Base-by-base conservation (phyloP, 1,140 invertebrate genomes). In the Tyrophagus putrescentiae region DNA sequence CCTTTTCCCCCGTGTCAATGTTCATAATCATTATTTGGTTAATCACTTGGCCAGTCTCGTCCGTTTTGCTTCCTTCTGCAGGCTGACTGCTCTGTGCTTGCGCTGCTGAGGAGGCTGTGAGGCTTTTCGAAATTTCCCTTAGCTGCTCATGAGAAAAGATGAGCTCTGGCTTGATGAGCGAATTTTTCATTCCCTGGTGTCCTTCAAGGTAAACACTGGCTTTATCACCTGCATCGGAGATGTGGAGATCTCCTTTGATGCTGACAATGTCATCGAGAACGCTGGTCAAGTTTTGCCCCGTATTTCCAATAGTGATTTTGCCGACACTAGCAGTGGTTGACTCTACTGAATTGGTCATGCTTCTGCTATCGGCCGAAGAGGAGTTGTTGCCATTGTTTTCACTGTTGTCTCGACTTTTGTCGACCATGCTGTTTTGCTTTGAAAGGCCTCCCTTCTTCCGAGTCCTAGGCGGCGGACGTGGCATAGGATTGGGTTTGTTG, bases 1-100 rank as follows among this genome's bases (percentile, higher is more conserved):
- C 81, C 64, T 82, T 76, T 73, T 92, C 87, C 4, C 88, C 91
- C 4, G 91, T 96, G 72, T 96, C 91, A 64, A 95, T 75, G 74
- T 97, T 95, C 64, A 89, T 76, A 3, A 96, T 88, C 59, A 85
- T 88, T 61, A 91, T 84, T 77, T 89, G 84, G 70, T 92, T 86
- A 53, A 95, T 73, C 11, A 48, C 18, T 44, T 33, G 16, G 27
- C 23, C 48, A 28, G 9, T 2, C 31, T 54, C 27, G 4, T 2
- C 31, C n/a, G 52, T 27, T 27, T 28, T 54, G 27, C n/a, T 54
- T 3, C 11, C 27, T 32, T 11, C 11, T 54, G n/a, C 28, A 23
- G 25, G 21, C 23, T 11, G 50, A 25, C 7, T 25, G n/a, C n/a
- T 54, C n/a, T 7, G 25, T 54, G 21, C 27, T 16, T 50, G 16